Evolutionary conservation across 2,113 vertebrate species (phyloP).

Genomic region (Lamprotornis superbus): DNA sequence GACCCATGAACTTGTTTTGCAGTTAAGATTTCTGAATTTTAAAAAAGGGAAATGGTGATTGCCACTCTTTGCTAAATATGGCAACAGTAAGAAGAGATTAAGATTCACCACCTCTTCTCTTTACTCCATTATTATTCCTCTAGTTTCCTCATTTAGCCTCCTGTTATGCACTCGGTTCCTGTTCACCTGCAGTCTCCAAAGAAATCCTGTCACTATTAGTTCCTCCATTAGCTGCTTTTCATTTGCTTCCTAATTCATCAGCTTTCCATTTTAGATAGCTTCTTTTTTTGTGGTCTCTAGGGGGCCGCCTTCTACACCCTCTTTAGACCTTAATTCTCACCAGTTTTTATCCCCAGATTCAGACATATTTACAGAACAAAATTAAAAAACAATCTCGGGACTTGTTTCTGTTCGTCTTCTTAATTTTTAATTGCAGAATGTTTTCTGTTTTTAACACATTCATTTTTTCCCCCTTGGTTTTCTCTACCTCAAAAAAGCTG

Average conservation of each 20-base stretch:
- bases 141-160: not conserved
- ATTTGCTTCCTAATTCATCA: not conserved
- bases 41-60: not conserved
- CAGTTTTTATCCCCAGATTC: not conserved
- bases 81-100: not conserved
- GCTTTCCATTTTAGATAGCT: not conserved
- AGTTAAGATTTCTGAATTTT: not conserved
- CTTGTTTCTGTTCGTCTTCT: not conserved
- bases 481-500: not conserved
- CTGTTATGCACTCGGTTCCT: not conserved
- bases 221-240: not conserved
- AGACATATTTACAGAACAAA: not conserved
- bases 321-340: not conserved
- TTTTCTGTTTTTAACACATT: not conserved
- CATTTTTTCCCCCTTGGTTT: not conserved
- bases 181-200: not conserved
- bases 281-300: not conserved
- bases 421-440: not conserved
- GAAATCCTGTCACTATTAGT: not conserved
- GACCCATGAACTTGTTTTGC: slow-evolving; percentile 20
- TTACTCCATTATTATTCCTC: slow-evolving; percentile 8
- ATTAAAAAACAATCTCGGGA: not conserved
- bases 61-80: not conserved
- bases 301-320: not conserved
- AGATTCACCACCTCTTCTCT: not conserved